Evolutionary conservation across 2,888 invertebrate species (phyloP), one percentile per base, ranked within the genome.

Genomic region (Acholoe squamosa): DNA sequence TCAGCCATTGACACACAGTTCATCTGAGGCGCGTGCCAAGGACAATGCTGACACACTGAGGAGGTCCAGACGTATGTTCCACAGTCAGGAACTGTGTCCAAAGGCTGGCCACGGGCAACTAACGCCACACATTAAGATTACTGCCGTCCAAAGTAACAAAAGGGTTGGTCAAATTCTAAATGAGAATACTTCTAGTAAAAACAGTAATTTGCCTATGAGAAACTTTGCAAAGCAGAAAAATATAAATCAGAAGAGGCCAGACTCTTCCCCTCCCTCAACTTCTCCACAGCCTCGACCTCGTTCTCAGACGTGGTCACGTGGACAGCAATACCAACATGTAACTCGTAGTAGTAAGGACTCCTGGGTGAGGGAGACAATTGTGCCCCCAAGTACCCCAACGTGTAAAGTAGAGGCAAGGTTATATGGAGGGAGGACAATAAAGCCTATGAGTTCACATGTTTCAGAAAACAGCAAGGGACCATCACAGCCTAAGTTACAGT

Each of bases 291-390:
- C 86, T 86, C 86, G 86, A 12, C 54, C 54, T 28, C 25, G 86
- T 14, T 86, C 86, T 28, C 25, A 52, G 25, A 31, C 86, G 54
- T 86, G 86, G 86, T 86, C 86, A 54, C 52, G 56, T 12, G 86
- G 86, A 1, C 86, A 86, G 31, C 25, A 14, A 33, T 0, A 7
- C 3, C 80, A 3, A 10, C 3, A 61, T 25, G n/a, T 61, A 25
- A 28, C 76, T 16, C 25, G 16, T 76, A 80, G 43, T 34, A 80
- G 80, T 16, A 43, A 3, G n/a, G 54, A 86, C 28, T 52, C 86
- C 3, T 86, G 86, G 86, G 86, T 86, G 12, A 52, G 86, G 28
- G 86, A 86, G 54, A 54, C 52, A 19, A 28, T 86, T 52, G 86
- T 86, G 0, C 86, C 86, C 52, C 56, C 54, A 22, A 86, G 54